phyloP scores from a whole-genome alignment of 1,140 invertebrate species.

The Trialeurodes vaporariorum region DNA sequence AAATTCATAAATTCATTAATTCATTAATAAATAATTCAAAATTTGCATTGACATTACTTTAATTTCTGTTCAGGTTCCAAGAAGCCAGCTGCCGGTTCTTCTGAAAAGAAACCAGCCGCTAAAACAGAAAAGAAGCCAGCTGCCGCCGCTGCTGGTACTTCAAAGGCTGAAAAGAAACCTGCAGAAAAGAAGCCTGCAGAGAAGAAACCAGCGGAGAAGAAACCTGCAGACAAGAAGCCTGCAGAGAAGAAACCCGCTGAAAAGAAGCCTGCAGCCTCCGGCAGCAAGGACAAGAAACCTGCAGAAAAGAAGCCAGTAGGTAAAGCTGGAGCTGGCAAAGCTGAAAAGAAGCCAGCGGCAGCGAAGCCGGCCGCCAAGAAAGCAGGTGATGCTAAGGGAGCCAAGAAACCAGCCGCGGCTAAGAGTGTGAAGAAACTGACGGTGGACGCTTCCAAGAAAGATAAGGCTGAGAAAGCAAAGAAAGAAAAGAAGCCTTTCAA shows the following conservation, averaged over 20 bases:
- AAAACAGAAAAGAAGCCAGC: conserved; percentile 13
- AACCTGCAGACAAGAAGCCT: conserved; percentile 15
- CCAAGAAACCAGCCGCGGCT: conserved; percentile 31
- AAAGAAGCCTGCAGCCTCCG: conserved; percentile 19
- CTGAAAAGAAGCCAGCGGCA: conserved; percentile 19
- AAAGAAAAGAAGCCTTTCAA: conserved; percentile 40
- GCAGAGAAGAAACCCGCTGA: conserved; percentile 17
- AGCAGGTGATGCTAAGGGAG: conserved; percentile 25
- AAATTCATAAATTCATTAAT: no score
- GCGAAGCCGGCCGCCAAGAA: conserved; percentile 36
- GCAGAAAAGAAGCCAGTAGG: conserved; percentile 25
- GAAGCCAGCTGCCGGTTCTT: conserved; percentile 12
- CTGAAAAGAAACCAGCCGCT: conserved; percentile 12
- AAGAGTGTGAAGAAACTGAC: conserved; percentile 28
- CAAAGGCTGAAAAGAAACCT: conserved; percentile 32
- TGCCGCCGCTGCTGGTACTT: conserved; percentile 5
- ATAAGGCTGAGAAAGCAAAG: conserved; percentile 34
- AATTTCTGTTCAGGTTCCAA: conserved; percentile 2
- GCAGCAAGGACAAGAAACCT: conserved; percentile 32
- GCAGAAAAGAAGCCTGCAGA: conserved; percentile 30
- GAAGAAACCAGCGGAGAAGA: conserved; percentile 23
- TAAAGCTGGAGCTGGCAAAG: conserved; percentile 39
- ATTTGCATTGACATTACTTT: no score
- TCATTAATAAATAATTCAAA: no score
- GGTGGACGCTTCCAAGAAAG: conserved; percentile 29